These are phyloP conservation scores for Syngnathus acus DNA, from an alignment of 2,797 vertebrate species.

Conservation along the genomic window DNA sequence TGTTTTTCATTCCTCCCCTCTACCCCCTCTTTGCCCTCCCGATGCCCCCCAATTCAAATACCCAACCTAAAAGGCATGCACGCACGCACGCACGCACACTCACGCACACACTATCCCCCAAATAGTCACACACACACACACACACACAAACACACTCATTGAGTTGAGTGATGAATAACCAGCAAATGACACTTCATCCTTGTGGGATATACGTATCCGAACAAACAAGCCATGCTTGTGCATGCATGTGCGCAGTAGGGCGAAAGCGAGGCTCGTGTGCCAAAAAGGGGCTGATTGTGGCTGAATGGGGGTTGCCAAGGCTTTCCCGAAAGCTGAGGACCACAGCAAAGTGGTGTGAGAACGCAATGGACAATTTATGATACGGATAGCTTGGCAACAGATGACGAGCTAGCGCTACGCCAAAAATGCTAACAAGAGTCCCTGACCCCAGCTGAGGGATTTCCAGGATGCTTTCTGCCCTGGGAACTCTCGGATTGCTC, in stretches of 20 bases:
- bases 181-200: constrained; percentile 48
- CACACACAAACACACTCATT: constrained; percentile 18
- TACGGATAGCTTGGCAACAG: constrained; percentile 52
- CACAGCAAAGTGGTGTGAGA: constrained; percentile 34
- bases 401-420: constrained; percentile 33
- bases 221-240: constrained; percentile 41
- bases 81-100: too few relatives aligned
- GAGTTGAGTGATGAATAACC: constrained; percentile 61
- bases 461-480: constrained; percentile 23
- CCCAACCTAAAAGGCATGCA: constrained; percentile 31
- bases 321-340: constrained; percentile 68
- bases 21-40: constrained; percentile 33
- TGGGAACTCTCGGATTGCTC: constrained; percentile 12
- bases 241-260: constrained; percentile 30
- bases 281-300: constrained; percentile 45
- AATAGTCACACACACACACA: constrained; percentile 26
- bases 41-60: constrained; percentile 46
- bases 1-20: constrained; percentile 6
- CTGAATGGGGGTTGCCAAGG: constrained; percentile 72
- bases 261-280: constrained; percentile 45
- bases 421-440: constrained; percentile 40
- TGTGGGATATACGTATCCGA: constrained; percentile 18
- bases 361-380: constrained; percentile 42
- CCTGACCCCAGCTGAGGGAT: constrained; percentile 45
- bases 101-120: constrained; percentile 30